Base-by-base conservation (phyloP, 2,797 vertebrate species). In the Anabas testudineus region DNA sequence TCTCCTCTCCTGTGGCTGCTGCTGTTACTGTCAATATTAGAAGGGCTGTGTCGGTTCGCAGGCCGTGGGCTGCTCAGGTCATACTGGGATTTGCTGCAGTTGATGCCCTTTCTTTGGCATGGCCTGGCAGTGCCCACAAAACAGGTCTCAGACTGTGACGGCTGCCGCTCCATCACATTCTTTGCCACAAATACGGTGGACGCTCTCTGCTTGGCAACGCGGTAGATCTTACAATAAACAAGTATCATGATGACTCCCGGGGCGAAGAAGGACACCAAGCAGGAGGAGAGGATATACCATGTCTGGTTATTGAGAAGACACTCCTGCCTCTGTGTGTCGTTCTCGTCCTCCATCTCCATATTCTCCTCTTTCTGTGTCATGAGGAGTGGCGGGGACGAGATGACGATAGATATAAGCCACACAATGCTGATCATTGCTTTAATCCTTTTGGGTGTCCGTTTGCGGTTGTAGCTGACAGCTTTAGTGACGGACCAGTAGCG, bases 401-500 rank as follows among this genome's bases (percentile, higher is more conserved):
- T 95, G 56, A 96, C 42, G 6, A 95, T 88, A 0, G 96, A 95
- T 0, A 95, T 93, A 0, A 87, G 83, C 96, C 96, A 96, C 60
- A 96, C 95, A 0, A 88, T 72, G 30, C 92, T 93, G 41, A 96
- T 97, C 93, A 95, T 96, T 0, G 74, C 80, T 71, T 96, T 96
- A 8, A 97, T 94, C 30, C 93, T 85, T 18, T 87, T 69, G 0
- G 95, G 95, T 10, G 94, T 96, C 71, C 96, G 93, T 54, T 93
- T 95, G 58, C 95, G 90, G 90, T 96, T 96, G 86, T 96, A 94
- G 78, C 94, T 94, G 0, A 95, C 93, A 0, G 96, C 96, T 41
- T 95, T 91, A 0, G 95, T 96, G 71, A 97, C 91, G 0, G 96
- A 96, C 95, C 96, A 97, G 92, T 96, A 97, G 32, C 95, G 92